phyloP scores from a whole-genome alignment of 1,140 invertebrate genomes.

The Brachionus rubens region DNA sequence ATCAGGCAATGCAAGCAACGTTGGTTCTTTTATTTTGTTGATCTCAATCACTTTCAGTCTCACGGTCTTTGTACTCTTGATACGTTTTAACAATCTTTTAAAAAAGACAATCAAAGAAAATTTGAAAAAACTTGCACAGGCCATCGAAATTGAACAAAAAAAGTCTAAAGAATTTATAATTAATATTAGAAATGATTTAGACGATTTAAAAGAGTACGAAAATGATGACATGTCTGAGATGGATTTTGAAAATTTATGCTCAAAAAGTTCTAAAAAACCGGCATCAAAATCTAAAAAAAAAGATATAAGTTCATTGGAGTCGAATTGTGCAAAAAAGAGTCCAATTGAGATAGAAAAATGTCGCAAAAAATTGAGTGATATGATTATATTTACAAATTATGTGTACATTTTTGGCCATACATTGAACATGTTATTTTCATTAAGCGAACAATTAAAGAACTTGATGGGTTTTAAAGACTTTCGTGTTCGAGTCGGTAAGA shows the following conservation, averaged over 20 bases:
- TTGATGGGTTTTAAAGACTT: constrained; percentile 23
- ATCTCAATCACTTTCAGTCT: not conserved
- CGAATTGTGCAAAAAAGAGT: not conserved
- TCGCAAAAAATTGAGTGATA: not conserved
- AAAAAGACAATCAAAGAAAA: not conserved
- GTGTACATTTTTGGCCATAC: not conserved
- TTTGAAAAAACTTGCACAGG: not conserved
- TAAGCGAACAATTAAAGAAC: constrained; percentile 18
- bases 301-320: not conserved
- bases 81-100: not conserved
- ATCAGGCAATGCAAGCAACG: not conserved
- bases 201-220: not conserved
- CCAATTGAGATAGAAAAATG: constrained; percentile 16
- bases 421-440: constrained; percentile 2
- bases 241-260: not conserved
- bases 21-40: not conserved
- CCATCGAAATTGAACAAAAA: constrained; percentile 10
- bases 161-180: not conserved
- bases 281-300: not conserved
- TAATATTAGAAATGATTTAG: constrained; percentile 5
- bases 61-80: not conserved
- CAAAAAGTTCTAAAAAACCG: too few species aligned
- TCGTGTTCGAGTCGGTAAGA: not conserved
- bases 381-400: not conserved
- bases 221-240: not conserved